phyloP scores from a whole-genome alignment of 2,113 vertebrate genomes.

The Protobothrops flavoviridis region DNA sequence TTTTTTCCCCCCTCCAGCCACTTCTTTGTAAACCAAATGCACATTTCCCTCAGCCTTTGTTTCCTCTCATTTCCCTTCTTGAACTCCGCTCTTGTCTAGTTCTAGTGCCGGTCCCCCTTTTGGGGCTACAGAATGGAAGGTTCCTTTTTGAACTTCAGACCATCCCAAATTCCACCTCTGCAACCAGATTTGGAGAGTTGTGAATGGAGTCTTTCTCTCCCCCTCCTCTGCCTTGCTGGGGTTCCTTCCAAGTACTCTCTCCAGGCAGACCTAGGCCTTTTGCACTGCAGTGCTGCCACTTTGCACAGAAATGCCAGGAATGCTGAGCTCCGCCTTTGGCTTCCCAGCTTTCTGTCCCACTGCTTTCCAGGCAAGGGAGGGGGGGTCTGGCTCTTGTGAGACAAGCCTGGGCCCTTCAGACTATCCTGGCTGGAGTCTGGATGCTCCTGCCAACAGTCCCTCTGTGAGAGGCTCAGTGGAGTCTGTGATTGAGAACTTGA shows the following conservation, averaged over 20 bases:
- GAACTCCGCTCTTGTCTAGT: neutral
- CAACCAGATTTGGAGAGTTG: neutral
- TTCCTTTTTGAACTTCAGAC: neutral
- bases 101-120: neutral
- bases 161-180: neutral
- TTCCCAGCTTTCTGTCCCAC: slow-evolving; percentile 54
- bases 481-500: slow-evolving; percentile 21
- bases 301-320: slow-evolving; percentile 70
- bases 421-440: slow-evolving; percentile 25
- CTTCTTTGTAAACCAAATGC: neutral
- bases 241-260: neutral
- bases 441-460: neutral
- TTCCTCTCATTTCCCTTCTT: neutral
- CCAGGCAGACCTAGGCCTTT: slow-evolving; percentile 48
- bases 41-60: neutral
- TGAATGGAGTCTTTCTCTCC: slow-evolving; percentile 7
- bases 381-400: slow-evolving; percentile 17
- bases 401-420: slow-evolving; percentile 31
- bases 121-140: neutral
- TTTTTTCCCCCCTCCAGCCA: neutral
- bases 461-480: neutral
- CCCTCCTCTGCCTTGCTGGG: neutral
- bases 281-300: slow-evolving; percentile 54
- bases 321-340: slow-evolving; percentile 57
- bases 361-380: slow-evolving; percentile 29